Conservation (phyloP, 2,113 vertebrate genomes). For the Heterocephalus glaber region DNA sequence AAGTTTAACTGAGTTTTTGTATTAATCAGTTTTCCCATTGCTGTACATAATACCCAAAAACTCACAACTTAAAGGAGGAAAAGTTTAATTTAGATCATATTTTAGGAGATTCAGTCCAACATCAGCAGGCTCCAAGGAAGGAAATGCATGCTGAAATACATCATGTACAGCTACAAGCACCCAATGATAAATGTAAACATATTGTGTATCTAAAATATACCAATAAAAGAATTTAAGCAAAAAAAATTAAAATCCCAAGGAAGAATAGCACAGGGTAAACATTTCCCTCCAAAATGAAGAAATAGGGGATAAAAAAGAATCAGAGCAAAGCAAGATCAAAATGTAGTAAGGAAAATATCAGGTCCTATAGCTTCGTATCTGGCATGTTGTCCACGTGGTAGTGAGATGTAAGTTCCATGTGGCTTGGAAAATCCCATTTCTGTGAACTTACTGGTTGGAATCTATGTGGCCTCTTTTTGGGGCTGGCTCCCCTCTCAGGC, state of each 20-base stretch:
- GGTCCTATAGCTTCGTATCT: not conserved
- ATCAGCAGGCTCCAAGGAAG: not conserved
- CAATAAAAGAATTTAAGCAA: too few relatives aligned
- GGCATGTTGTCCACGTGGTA: not conserved
- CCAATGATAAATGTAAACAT: too few relatives aligned
- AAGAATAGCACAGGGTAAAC: not conserved
- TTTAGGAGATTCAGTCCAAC: not conserved
- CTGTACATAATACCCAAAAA: not conserved
- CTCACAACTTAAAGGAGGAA: not conserved
- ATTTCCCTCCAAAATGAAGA: not conserved
- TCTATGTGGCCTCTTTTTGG: not conserved
- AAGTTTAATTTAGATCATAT: not conserved
- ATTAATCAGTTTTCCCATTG: not conserved
- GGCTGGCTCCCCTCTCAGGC: not conserved
- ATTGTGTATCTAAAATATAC: too few relatives aligned
- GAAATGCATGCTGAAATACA: not conserved
- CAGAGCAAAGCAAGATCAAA: not conserved
- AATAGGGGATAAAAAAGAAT: not conserved
- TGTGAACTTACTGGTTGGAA: not conserved
- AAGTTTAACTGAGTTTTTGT: not conserved
- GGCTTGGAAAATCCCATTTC: not conserved
- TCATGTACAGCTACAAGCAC: too few relatives aligned
- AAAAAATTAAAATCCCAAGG: not conserved
- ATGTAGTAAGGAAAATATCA: not conserved
- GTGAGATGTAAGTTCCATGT: not conserved